Conservation (phyloP, 2,888 invertebrate genomes). For the Aphidius colemani region DNA sequence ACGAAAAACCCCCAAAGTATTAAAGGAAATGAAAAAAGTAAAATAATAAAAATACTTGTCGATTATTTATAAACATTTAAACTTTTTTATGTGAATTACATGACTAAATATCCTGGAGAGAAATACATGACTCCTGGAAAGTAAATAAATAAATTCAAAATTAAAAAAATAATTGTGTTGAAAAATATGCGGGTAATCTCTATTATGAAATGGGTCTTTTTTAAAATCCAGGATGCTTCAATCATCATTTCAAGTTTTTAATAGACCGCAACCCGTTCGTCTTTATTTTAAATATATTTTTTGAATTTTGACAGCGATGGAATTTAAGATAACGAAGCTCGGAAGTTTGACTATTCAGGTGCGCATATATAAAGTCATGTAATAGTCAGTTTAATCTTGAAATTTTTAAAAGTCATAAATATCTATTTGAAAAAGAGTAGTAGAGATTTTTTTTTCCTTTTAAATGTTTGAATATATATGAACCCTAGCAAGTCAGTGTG, state of each 20-base stretch:
- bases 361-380: not conserved
- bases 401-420: slow-evolving; percentile 34
- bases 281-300: not conserved
- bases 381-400: slow-evolving; percentile 28
- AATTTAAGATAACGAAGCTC: not conserved
- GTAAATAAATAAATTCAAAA: no score
- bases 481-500: slow-evolving; percentile 29
- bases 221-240: no score
- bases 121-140: no score
- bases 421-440: slow-evolving; percentile 25
- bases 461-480: not conserved
- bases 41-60: no score
- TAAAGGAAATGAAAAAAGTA: not conserved
- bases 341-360: not conserved
- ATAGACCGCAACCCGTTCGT: slow-evolving; percentile 9
- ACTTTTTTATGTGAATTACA: no score
- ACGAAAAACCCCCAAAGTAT: not conserved
- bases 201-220: not conserved
- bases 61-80: no score
- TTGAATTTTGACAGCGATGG: not conserved
- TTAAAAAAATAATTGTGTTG: no score
- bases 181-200: no score
- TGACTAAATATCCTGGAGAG: not conserved
- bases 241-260: no score
- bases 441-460: slow-evolving; percentile 27